phyloP scores from a whole-genome alignment of 2,888 invertebrate genomes.

The Therioaphis trifolii region DNA sequence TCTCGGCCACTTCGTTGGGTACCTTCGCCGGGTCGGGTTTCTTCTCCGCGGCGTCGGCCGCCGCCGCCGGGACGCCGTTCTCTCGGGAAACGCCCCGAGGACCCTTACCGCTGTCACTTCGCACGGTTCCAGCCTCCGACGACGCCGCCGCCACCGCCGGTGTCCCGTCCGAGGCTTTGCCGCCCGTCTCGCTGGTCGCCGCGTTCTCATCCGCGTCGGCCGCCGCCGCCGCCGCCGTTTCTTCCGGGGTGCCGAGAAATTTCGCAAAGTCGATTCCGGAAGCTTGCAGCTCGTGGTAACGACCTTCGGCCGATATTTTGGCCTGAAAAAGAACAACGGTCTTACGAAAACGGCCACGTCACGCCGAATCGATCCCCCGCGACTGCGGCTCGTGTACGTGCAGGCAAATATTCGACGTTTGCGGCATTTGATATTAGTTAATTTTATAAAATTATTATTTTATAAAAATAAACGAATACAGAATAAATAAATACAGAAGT shows the following conservation, averaged over 20 bases:
- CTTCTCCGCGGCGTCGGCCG: neutral
- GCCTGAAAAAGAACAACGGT: constrained; percentile 70
- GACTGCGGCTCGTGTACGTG: too few relatives aligned
- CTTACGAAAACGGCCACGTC: too few relatives aligned
- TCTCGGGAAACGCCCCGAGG: too few relatives aligned
- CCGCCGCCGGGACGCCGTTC: too few relatives aligned
- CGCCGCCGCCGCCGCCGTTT: constrained; percentile 68
- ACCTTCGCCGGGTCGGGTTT: neutral
- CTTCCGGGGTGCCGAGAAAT: constrained; percentile 72
- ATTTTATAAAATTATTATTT: too few relatives aligned
- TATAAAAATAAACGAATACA: too few relatives aligned
- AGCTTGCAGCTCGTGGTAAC: constrained; percentile 78
- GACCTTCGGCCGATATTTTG: constrained; percentile 71
- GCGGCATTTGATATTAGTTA: neutral
- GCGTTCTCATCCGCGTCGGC: too few relatives aligned
- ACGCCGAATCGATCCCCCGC: too few relatives aligned
- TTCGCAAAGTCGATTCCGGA: constrained; percentile 83
- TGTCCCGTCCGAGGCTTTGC: constrained; percentile 70
- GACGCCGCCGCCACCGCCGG: constrained; percentile 68
- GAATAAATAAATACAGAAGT: too few relatives aligned
- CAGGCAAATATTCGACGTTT: too few relatives aligned
- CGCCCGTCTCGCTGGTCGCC: constrained; percentile 73
- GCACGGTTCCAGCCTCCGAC: neutral
- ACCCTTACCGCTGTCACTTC: too few relatives aligned
- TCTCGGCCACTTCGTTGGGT: constrained; percentile 71